These are phyloP conservation scores for Serinus canaria DNA, from an alignment of 2,113 vertebrate species.

Conservation along the genomic window DNA sequence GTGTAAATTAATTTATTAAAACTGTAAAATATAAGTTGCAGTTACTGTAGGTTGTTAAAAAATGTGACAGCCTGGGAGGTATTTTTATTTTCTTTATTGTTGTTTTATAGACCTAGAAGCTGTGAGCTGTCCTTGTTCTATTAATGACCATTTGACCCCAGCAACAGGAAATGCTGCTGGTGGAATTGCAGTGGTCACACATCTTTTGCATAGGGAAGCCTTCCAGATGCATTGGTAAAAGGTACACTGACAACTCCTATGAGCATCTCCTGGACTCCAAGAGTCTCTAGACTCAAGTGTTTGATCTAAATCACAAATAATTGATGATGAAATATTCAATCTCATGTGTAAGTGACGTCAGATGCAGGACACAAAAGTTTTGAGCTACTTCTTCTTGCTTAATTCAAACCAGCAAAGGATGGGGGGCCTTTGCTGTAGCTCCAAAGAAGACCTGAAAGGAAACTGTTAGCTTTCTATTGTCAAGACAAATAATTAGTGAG, in stretches of 20 bases:
- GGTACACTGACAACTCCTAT: accelerated
- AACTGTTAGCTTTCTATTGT: not conserved
- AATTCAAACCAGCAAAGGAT: not conserved
- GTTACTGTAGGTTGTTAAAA: not conserved
- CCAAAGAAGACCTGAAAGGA: not conserved
- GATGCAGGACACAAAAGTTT: not conserved
- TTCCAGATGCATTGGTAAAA: not conserved
- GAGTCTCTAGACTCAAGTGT: not conserved
- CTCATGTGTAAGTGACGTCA: not conserved
- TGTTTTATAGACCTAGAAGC: not conserved
- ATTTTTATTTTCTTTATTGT: not conserved
- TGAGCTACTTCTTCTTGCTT: not conserved
- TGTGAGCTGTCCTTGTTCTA: not conserved
- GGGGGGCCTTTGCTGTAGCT: accelerated
- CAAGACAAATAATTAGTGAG: not conserved
- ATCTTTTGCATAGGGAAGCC: not conserved
- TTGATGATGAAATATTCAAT: not conserved
- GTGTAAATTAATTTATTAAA: not conserved
- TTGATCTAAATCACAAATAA: not conserved
- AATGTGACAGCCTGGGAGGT: not conserved
- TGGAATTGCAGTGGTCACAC: not conserved
- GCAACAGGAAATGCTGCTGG: not conserved
- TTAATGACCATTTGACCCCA: not conserved
- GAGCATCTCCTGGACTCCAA: not conserved
- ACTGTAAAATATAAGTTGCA: not conserved